Base-by-base conservation (phyloP, 1,140 invertebrate genomes). In the Ephestia elutella region DNA sequence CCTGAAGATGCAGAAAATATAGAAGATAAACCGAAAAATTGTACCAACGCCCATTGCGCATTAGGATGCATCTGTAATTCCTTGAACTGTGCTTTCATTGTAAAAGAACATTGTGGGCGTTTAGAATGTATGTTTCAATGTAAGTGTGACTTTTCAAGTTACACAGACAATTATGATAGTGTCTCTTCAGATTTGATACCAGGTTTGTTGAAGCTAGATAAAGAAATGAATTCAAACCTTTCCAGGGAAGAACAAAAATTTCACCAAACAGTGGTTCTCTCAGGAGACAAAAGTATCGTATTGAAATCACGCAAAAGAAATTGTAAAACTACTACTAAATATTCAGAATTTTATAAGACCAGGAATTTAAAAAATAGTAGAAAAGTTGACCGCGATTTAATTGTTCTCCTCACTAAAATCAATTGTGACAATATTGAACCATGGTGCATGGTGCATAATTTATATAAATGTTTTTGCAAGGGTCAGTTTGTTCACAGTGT, bases 381-480 rank as follows among this genome's bases (percentile, higher is more conserved):
- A 15, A 63, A 66, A 38, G 35, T 49, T 17, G 62, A 73, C 49
- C 67, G 60, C 60, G 17, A 64, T 17, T 54, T 80, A 25, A 67
- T 62, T 21, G 57, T 88, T 19, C 21, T 67, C 10, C 63, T 60
- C 5, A 50, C 59, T 32, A 84, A 77, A 59, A 20, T 88, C 49
- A 70, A 77, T 50, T 77, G 65, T 66, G 28, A 68, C 35, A 85
- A 87, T 63, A 59, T 86, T 48, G 82, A 86, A 60, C 75, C 80
- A 13, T 86, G 77, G 78, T 88, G 86, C 59, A 83, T 86, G 80
- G 73, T 86, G 48, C 86, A 88, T 56, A 81, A 83, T 58, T 68
- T 88, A 53, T 88, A 88, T 57, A 88, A 80, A 65, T 88, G 86
- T 74, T 88, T 88, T 73, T 88, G 86, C 60, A 82, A 83, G 65